A percentile compares a stretch with the other conserved stretches of the same genome.
Evolutionary conservation across 1,140 invertebrate species (phyloP).

Genomic region (Diorhabda sublineata): DNA sequence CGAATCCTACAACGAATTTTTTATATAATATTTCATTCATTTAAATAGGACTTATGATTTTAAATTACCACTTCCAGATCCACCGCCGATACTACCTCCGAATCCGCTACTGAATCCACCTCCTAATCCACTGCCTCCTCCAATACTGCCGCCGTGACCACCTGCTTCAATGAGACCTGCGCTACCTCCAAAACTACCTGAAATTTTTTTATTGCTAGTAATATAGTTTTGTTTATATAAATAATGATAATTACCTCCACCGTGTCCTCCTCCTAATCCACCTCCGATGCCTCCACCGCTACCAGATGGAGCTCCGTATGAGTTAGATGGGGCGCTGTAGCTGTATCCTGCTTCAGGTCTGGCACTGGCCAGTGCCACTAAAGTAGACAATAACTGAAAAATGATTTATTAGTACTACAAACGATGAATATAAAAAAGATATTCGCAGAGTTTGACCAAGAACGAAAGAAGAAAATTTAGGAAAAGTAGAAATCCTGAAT

Average conservation of each 20-base stretch:
- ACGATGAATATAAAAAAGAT: too few relatives aligned
- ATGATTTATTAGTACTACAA: neutral
- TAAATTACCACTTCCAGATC: conserved; percentile 12
- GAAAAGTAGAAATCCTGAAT: too few relatives aligned
- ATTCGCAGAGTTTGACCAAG: too few relatives aligned
- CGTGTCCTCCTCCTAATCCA: conserved; percentile 30
- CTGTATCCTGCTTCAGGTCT: conserved; percentile 48
- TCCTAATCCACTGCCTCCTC: conserved; percentile 20
- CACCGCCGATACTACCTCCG: conserved; percentile 25
- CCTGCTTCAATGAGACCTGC: neutral
- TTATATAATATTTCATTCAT: too few relatives aligned
- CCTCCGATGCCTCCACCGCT: conserved; percentile 38
- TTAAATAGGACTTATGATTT: neutral
- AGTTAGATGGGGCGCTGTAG: conserved; percentile 47
- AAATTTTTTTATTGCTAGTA: too few relatives aligned
- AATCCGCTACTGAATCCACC: conserved; percentile 33
- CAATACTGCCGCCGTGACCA: neutral
- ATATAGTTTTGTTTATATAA: too few relatives aligned
- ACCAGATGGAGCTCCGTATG: conserved; percentile 45
- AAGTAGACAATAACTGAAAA: conserved; percentile 42
- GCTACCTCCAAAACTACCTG: conserved; percentile 23
- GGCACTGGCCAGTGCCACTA: conserved; percentile 45
- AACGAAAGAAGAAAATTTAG: too few relatives aligned
- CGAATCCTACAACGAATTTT: neutral
- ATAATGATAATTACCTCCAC: conserved; percentile 15